Conservation (phyloP, 2,113 vertebrate species). For the Pica pica region DNA sequence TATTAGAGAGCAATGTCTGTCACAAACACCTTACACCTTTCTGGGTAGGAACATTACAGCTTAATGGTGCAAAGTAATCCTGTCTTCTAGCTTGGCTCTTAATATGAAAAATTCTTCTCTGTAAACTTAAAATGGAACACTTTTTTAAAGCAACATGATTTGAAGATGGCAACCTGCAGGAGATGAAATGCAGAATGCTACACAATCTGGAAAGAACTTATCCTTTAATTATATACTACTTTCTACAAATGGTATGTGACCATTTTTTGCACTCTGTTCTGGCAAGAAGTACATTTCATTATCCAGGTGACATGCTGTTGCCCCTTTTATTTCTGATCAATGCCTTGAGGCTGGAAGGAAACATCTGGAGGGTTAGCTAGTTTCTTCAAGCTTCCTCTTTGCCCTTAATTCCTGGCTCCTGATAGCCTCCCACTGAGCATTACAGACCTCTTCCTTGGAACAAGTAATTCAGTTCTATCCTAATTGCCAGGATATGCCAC, state of each 20-base stretch:
- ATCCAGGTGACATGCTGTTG: neutral
- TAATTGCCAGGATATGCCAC: neutral
- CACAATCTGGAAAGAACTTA: neutral
- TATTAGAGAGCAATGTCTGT: neutral
- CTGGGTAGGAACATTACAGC: neutral
- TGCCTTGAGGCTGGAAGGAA: neutral
- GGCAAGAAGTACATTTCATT: neutral
- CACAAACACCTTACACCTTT: neutral
- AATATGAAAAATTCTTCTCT: neutral
- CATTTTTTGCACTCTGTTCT: neutral
- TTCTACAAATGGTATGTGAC: neutral
- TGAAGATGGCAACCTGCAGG: neutral
- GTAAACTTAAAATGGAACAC: neutral
- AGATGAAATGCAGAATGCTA: neutral
- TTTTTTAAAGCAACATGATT: neutral
- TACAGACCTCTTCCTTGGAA: neutral
- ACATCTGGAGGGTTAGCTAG: neutral
- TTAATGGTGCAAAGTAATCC: neutral
- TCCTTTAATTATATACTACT: neutral
- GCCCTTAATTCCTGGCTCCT: neutral
- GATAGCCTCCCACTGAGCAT: neutral
- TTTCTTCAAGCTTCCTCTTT: neutral
- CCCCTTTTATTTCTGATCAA: neutral
- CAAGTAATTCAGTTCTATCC: neutral
- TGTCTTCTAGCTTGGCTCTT: neutral